Evolutionary conservation across 2,888 invertebrate species (phyloP).

Genomic region (Drosophila recens): DNA sequence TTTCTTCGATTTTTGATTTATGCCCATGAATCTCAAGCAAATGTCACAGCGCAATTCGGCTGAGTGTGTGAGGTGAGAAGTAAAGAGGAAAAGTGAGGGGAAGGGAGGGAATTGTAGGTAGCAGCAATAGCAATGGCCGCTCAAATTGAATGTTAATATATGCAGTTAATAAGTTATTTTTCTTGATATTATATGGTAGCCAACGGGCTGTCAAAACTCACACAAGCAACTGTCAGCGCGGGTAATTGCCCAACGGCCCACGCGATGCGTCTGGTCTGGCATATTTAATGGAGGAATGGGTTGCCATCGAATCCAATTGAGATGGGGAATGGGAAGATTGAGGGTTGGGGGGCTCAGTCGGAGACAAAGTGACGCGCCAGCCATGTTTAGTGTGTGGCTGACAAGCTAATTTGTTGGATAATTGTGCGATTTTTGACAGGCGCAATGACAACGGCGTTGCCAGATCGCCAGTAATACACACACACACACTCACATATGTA

Average conservation of each 20-base stretch:
- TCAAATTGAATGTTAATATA: constrained; percentile 84
- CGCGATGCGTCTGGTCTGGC: constrained; percentile 77
- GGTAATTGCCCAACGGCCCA: constrained; percentile 82
- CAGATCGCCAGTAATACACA: constrained; percentile 33
- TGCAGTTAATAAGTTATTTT: constrained; percentile 82
- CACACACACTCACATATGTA: background rate
- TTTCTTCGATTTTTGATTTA: constrained; percentile 83
- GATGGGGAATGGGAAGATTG: background rate
- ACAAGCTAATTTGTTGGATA: constrained; percentile 76
- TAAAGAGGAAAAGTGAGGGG: background rate
- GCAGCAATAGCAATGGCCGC: constrained; percentile 76
- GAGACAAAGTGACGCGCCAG: constrained; percentile 69
- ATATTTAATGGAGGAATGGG: constrained; percentile 76
- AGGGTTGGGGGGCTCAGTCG: constrained; percentile 8
- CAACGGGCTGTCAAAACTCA: constrained; percentile 83
- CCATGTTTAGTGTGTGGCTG: constrained; percentile 66
- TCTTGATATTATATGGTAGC: constrained; percentile 82
- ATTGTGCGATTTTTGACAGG: constrained; percentile 71
- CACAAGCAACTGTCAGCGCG: constrained; percentile 81
- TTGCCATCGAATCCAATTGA: constrained; percentile 4
- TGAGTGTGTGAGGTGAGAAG: background rate
- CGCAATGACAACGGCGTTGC: constrained; percentile 52
- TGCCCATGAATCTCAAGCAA: constrained; percentile 80
- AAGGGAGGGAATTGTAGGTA: background rate
- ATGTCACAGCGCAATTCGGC: constrained; percentile 68